These are phyloP conservation scores for Drosophila melanica DNA, from an alignment of 1,140 invertebrate species.

Conservation along the genomic window DNA sequence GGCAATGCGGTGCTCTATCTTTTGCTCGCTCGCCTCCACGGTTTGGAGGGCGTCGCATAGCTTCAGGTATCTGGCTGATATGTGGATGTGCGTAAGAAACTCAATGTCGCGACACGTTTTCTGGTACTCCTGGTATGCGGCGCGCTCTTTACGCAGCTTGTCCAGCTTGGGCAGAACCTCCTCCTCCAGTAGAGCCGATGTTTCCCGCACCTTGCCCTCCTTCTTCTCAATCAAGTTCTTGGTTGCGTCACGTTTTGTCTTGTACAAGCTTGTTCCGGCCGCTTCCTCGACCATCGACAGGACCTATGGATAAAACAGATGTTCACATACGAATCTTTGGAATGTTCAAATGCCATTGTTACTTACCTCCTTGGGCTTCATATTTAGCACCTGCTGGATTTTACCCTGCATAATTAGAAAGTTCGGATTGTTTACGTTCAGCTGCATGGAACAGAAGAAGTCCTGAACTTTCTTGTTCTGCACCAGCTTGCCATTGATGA, in stretches of 20 bases:
- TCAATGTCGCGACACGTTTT: slow-evolving; percentile 94
- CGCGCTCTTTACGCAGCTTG: slow-evolving; percentile 93
- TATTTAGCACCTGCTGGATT: slow-evolving; percentile 99
- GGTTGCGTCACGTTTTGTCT: slow-evolving; percentile 95
- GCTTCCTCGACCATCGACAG: slow-evolving; percentile 99
- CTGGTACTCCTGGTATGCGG: slow-evolving; percentile 95
- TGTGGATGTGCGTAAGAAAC: slow-evolving; percentile 88
- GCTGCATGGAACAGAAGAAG: slow-evolving; percentile 97
- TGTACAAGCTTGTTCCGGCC: slow-evolving; percentile 98
- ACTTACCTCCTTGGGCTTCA: slow-evolving; percentile 97
- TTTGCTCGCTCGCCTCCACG: slow-evolving; percentile 62
- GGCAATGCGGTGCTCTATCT: slow-evolving; percentile 63
- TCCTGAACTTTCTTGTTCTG: slow-evolving; percentile 96
- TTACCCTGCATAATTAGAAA: slow-evolving; percentile 99
- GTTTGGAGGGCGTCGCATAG: slow-evolving; percentile 55
- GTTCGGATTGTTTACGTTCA: slow-evolving; percentile 99
- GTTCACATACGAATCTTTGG: not conserved
- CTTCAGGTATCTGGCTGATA: slow-evolving; percentile 74
- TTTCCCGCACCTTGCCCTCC: slow-evolving; percentile 94
- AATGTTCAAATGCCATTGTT: not conserved
- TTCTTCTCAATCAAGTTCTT: slow-evolving; percentile 97
- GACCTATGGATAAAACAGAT: slow-evolving; percentile 86
- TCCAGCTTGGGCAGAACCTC: slow-evolving; percentile 94
- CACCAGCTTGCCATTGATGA: slow-evolving; percentile 97
- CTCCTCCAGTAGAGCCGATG: slow-evolving; percentile 92